Evolutionary conservation across 2,888 invertebrate species (phyloP).

Genomic region (Ceramica pisi): DNA sequence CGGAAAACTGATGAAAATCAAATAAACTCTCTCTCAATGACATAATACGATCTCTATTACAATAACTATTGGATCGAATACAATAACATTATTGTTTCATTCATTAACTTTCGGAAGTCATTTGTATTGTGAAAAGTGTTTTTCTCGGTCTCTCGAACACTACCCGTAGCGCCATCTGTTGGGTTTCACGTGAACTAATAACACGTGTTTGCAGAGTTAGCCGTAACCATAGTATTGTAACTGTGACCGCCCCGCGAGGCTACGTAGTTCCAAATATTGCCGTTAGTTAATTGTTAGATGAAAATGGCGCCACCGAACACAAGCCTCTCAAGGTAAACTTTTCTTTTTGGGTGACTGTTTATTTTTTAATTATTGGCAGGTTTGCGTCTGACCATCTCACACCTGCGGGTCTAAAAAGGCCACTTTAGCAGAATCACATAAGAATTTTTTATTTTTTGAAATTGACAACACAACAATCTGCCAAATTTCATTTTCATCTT

Average conservation of each 20-base stretch:
- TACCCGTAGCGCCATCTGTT: slow-evolving; percentile 52
- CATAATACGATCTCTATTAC: not conserved
- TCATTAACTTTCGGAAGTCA: not conserved
- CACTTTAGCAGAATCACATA: too few relatives aligned
- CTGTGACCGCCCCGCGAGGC: too few relatives aligned
- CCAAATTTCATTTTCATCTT: too few relatives aligned
- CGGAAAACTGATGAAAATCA: not conserved
- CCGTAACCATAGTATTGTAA: not conserved
- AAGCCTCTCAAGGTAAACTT: not conserved
- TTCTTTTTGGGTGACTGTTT: too few relatives aligned
- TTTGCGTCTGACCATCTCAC: too few relatives aligned
- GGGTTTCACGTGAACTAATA: slow-evolving; percentile 18
- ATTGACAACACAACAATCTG: too few relatives aligned
- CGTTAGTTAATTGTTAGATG: not conserved
- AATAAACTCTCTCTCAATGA: not conserved
- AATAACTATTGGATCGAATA: not conserved
- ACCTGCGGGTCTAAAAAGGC: too few relatives aligned
- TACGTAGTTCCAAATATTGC: slow-evolving; percentile 38
- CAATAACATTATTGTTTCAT: not conserved
- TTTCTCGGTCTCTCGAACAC: not conserved
- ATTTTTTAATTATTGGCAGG: too few relatives aligned
- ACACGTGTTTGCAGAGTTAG: not conserved
- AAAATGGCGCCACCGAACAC: slow-evolving; percentile 12
- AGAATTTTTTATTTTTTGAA: too few relatives aligned
- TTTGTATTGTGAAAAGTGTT: not conserved